Evolutionary conservation across 2,797 vertebrate genomes (phyloP), one percentile per base, ranked within the genome.

Genomic region (Tangara arthus): DNA sequence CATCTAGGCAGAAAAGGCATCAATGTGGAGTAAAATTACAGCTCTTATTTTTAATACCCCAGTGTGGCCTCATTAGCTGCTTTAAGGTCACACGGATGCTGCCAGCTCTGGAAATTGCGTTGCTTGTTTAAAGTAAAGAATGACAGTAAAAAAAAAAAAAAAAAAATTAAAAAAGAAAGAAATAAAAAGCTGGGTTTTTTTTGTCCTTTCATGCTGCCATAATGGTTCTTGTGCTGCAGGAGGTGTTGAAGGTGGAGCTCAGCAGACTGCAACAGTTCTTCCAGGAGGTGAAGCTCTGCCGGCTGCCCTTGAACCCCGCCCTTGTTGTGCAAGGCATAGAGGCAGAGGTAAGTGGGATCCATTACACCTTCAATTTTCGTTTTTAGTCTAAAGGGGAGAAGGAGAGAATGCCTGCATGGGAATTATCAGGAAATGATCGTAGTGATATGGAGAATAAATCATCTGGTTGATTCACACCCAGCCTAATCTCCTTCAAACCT

Each of bases 241-340:
- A 97, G 22, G 85, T 97, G 34, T 89, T 98, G n/a, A 75, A 95
- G 8, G 53, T 78, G 83, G 97, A 98, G 79, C 94, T 97, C 30
- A 28, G 63, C 64, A 95, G 80, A 60, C 90, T 98, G 37, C 91
- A 97, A 46, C 90, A 85, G 64, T 97, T 97, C 77, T 97, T 98
- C 93, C 94, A 97, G 82, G 94, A 95, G 64, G 88, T 93, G 23
- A 95, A 96, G 44, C 15, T 88, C 28, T 98, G 98, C 46, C 96
- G 91, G 70, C 97, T 98, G 75, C 97, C 98, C 39, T 82, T 97
- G 85, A 97, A 96, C 82, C 98, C 97, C 0, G 88, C 95, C 0
- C 82, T 97, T 1, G 65, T 92, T 39, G 79, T 98, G 59, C 97
- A 87, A 94, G 97, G 97, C 53, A 73, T 98, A 64, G 94, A 97